Conservation (phyloP, 2,797 vertebrate genomes). For the Anguilla obscura region DNA sequence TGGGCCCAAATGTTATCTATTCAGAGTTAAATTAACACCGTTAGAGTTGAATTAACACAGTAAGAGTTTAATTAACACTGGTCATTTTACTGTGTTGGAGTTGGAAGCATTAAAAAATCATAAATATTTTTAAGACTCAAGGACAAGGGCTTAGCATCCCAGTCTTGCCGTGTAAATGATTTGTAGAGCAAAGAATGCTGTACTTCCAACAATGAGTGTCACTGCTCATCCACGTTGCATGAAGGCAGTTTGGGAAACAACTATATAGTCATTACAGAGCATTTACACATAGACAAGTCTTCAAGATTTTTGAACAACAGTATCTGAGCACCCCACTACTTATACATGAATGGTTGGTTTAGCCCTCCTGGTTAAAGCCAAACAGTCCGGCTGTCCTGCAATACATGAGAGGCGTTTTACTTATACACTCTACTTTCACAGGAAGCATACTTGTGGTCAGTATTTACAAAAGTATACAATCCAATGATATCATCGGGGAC, state of each 20-base stretch:
- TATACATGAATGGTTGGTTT: not conserved
- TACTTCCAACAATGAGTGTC: not conserved
- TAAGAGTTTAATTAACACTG: too few species aligned
- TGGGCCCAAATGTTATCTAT: too few species aligned
- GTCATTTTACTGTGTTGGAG: too few species aligned
- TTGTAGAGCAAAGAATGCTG: too few species aligned
- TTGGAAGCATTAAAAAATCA: too few species aligned
- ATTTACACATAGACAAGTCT: not conserved
- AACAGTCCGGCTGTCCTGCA: not conserved
- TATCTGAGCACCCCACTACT: not conserved
- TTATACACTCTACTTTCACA: not conserved
- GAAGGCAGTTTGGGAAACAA: not conserved
- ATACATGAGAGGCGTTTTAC: not conserved
- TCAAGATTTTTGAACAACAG: not conserved
- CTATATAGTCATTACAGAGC: not conserved
- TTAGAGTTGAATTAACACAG: too few species aligned
- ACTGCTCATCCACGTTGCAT: not conserved
- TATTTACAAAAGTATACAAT: not conserved
- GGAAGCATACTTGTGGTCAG: not conserved
- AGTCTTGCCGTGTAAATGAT: too few species aligned
- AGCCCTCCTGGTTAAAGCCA: not conserved
- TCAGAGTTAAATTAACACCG: too few species aligned
- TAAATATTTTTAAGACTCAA: too few species aligned
- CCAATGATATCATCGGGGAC: not conserved
- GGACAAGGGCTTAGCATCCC: too few species aligned